Conservation (phyloP, 2,888 invertebrate species). For the Catocala sponsa region DNA sequence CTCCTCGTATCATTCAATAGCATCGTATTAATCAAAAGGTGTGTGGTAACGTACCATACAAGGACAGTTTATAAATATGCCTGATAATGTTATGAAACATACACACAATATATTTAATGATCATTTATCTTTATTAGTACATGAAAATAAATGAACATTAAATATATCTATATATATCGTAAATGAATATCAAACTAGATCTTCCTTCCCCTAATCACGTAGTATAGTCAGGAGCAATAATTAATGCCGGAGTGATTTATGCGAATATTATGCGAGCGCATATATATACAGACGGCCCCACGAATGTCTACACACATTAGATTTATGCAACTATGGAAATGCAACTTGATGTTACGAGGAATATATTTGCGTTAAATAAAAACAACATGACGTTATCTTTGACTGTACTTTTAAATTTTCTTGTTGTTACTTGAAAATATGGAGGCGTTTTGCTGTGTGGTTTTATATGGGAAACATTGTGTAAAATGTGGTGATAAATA, state of each 20-base stretch:
- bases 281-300: slow-evolving; percentile 49
- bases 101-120: too few relatives aligned
- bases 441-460: slow-evolving; percentile 5
- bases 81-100: too few relatives aligned
- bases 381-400: slow-evolving; percentile 50
- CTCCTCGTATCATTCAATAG: too few relatives aligned
- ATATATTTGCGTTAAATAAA: slow-evolving; percentile 60
- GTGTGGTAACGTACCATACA: too few relatives aligned
- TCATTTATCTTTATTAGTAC: too few relatives aligned
- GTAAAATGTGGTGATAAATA: neutral
- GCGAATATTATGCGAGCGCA: slow-evolving; percentile 78
- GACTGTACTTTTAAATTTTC: slow-evolving; percentile 57
- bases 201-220: slow-evolving; percentile 45
- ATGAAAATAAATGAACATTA: too few relatives aligned
- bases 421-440: slow-evolving; percentile 30
- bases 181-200: slow-evolving; percentile 35
- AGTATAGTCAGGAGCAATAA: slow-evolving; percentile 69
- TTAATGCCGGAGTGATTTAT: slow-evolving; percentile 83
- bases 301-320: slow-evolving; percentile 53
- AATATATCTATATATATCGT: slow-evolving; percentile 4
- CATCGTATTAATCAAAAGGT: too few relatives aligned
- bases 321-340: slow-evolving; percentile 68
- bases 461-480: neutral
- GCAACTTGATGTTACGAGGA: slow-evolving; percentile 52
- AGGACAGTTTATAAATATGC: too few relatives aligned